A percentile compares a stretch with the other conserved stretches of the same genome.
Conservation (phyloP, 2,113 vertebrate genomes). For the Pygathrix nemaeus region DNA sequence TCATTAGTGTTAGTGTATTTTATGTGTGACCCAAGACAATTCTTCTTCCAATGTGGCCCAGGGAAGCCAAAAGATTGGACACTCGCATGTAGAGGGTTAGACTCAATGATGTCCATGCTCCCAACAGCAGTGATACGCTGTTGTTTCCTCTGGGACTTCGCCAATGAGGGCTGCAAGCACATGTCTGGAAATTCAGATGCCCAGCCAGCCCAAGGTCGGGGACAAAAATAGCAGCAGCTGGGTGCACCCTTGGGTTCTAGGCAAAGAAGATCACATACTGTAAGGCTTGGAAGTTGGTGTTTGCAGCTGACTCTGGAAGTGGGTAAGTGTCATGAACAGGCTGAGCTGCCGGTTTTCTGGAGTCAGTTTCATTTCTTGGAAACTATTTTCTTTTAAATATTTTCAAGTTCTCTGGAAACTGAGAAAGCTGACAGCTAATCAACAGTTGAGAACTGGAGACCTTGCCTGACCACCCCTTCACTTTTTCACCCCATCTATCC, state of each 20-base stretch:
- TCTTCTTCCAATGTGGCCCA: too few species aligned
- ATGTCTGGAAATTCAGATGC: background rate
- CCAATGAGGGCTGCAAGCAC: background rate
- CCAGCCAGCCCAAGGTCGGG: background rate
- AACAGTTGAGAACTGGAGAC: background rate
- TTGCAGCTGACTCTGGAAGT: background rate
- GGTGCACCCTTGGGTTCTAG: accelerated
- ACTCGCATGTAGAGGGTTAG: too few species aligned
- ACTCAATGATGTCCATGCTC: background rate
- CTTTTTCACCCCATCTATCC: background rate
- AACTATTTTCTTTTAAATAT: background rate
- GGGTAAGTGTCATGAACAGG: background rate
- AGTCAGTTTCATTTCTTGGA: background rate
- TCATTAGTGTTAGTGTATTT: too few species aligned
- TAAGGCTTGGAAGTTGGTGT: background rate
- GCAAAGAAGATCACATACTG: background rate
- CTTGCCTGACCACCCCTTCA: background rate
- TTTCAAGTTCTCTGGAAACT: background rate
- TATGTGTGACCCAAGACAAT: too few species aligned
- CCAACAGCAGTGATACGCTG: background rate
- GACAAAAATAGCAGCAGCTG: background rate
- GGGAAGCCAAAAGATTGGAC: too few species aligned
- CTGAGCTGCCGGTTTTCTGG: background rate
- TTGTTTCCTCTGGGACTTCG: background rate
- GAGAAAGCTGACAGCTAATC: background rate